Base-by-base conservation (phyloP, 2,797 vertebrate species). In the Periophthalmus magnuspinnatus region DNA sequence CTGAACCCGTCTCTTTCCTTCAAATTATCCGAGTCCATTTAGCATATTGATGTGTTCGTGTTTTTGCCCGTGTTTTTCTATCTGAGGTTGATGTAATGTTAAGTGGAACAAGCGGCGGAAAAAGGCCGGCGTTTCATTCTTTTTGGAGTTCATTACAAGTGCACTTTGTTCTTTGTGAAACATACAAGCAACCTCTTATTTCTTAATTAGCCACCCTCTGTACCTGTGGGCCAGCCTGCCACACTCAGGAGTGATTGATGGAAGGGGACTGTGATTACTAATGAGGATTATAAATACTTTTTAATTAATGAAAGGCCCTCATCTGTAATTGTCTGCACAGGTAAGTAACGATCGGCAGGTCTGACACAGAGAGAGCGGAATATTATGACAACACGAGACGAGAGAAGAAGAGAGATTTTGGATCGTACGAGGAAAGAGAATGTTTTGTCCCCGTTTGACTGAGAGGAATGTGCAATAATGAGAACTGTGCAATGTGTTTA, bases 281-380 rank as follows among this genome's bases (percentile, higher is more conserved):
- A 87, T 87, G 86, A 88, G 85, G 78, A 75, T 90, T 90, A 85
- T 90, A 89, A 88, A 89, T 85, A 87, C 84, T 85, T 87, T 84
- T 87, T 72, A 86, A 85, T 86, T 84, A 85, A 81, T 82, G 77
- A 81, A 83, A 50, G 67, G 17, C 33, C 60, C 71, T 69, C 76
- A 67, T 69, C 68, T 73, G 76, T 81, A 74, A 78, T 75, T 85
- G 79, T 79, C 70, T 62, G 62, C 33, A 74, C 80, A 77, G 73
- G 69, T 65, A 77, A 52, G 63, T 65, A 65, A 65, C 63, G 65
- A 10, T 50, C 50, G 45, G 28, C 22, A 65, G 45, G 28, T 33
- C 45, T 65, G 28, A 16, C 24, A 32, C 56, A 22, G 59, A 60
- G 34, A 8, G 36, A 7, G n/a, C n/a, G 5, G 13, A 38, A 21